Percentiles rank a stretch among this genome's conserved stretches.
Evolutionary conservation across 2,797 vertebrate genomes (phyloP).

Genomic region (Florisuga fusca): DNA sequence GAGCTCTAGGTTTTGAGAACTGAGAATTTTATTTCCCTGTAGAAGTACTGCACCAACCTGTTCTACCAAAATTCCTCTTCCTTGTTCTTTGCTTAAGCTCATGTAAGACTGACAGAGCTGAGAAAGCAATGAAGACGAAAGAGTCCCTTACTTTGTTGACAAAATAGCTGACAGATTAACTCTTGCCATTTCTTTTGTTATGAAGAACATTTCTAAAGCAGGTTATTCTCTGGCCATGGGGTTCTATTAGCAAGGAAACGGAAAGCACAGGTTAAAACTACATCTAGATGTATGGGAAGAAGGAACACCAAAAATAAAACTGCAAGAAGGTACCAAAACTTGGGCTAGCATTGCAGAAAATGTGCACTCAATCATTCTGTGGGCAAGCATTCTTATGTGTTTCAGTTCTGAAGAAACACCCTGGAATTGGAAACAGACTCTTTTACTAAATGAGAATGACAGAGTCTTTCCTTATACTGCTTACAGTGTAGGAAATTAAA

Average conservation of each 20-base stretch:
- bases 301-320: background rate
- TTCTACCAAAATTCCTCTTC: background rate
- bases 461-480: background rate
- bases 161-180: background rate
- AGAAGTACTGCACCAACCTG: background rate
- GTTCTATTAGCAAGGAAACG: background rate
- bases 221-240: rapidly evolving
- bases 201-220: background rate
- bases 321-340: background rate
- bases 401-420: background rate
- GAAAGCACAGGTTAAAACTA: background rate
- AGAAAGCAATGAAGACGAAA: background rate
- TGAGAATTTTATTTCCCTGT: background rate
- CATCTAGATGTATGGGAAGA: background rate
- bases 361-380: background rate
- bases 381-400: background rate
- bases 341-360: background rate
- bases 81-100: background rate
- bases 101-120: background rate
- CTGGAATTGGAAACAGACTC: background rate
- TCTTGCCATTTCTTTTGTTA: background rate
- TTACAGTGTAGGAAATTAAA: background rate
- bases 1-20: background rate
- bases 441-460: background rate
- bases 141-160: background rate